These are phyloP conservation scores for Linnaemya vulpina DNA, from an alignment of 2,888 invertebrate genomes.

Conservation along the genomic window DNA sequence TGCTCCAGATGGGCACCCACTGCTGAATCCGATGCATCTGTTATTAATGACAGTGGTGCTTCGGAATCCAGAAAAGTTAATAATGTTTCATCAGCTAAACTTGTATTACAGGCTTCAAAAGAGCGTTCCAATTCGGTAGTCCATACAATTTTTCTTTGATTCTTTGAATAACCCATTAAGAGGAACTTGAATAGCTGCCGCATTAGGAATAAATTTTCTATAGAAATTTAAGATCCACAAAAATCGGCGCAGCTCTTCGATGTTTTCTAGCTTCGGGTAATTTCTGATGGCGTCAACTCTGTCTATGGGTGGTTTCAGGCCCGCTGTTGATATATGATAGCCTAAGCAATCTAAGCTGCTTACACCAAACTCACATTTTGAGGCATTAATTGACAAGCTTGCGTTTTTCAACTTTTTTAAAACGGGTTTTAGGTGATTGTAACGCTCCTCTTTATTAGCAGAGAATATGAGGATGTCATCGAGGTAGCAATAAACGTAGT, in stretches of 20 bases:
- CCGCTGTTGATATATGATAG: slow-evolving; percentile 6
- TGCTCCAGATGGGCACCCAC: slow-evolving; percentile 69
- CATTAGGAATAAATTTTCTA: slow-evolving; percentile 59
- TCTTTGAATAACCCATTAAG: slow-evolving; percentile 50
- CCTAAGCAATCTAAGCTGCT: slow-evolving; percentile 39
- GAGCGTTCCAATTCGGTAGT: slow-evolving; percentile 15
- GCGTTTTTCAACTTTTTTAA: slow-evolving; percentile 72
- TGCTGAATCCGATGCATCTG: slow-evolving; percentile 42
- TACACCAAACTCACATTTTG: slow-evolving; percentile 69
- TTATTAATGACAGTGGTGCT: slow-evolving; percentile 51
- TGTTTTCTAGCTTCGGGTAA: slow-evolving; percentile 28
- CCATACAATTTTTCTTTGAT: slow-evolving; percentile 49
- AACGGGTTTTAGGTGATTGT: slow-evolving; percentile 69
- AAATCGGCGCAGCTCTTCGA: no score
- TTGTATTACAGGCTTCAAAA: slow-evolving; percentile 11
- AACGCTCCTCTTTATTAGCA: slow-evolving; percentile 65
- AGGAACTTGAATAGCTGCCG: slow-evolving; percentile 41
- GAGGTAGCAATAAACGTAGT: slow-evolving; percentile 75
- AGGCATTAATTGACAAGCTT: slow-evolving; percentile 73
- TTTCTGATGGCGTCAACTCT: neutral
- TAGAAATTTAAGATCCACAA: slow-evolving; percentile 64
- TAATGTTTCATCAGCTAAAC: slow-evolving; percentile 6
- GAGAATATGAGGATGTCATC: slow-evolving; percentile 77
- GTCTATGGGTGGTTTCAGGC: slow-evolving; percentile 42
- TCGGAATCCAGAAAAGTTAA: slow-evolving; percentile 41